Base-by-base conservation (phyloP, 2,888 invertebrate genomes). In the Tenthredo mesomela region DNA sequence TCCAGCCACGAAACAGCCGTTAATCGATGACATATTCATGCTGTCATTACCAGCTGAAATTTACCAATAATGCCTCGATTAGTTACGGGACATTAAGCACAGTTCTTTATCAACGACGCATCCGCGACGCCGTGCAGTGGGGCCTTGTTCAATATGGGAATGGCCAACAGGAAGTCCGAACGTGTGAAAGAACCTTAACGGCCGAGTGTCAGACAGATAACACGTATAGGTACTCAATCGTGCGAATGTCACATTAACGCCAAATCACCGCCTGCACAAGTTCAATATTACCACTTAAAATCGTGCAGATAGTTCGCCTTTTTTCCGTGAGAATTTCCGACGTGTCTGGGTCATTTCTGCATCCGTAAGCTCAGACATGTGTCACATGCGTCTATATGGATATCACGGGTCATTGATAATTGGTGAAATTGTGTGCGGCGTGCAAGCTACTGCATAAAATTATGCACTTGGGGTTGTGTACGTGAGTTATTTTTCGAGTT, bases 81-180 rank as follows among this genome's bases (percentile, higher is more conserved):
- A 89, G 88, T 85, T 86, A 89, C 87, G 88, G 87, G 86, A 89
- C 90, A 90, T 90, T 90, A 89, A 86, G 84, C 87, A 73, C 85
- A 61, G 61, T 80, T 80, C 80, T 80, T 80, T 80, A 80, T 80
- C 80, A 80, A 80, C 61, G 58, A n/a, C 5, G 12, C 78, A 54
- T 78, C 58, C 58, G 61, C 78, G 7, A 37, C 29, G 37, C 47
- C 40, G 71, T 21, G 43, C 47, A 77, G n/a, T 25, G 43, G 21
- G 73, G 37, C 40, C 54, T 58, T 77, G 85, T 82, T 82, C 9
- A 25, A 58, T 77, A 47, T 85, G 87, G 84, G 87, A 88, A 80
- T 37, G 61, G 61, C 80, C 21, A 80, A 87, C 88, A 85, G 88
- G 88, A 88, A 86, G 85, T 78, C n/a, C 2, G 78, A 84, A 78